Percentiles rank a stretch among this genome's conserved stretches.
These are phyloP conservation scores for Listronotus bonariensis DNA, from an alignment of 1,140 invertebrate genomes.

Conservation along the genomic window DNA sequence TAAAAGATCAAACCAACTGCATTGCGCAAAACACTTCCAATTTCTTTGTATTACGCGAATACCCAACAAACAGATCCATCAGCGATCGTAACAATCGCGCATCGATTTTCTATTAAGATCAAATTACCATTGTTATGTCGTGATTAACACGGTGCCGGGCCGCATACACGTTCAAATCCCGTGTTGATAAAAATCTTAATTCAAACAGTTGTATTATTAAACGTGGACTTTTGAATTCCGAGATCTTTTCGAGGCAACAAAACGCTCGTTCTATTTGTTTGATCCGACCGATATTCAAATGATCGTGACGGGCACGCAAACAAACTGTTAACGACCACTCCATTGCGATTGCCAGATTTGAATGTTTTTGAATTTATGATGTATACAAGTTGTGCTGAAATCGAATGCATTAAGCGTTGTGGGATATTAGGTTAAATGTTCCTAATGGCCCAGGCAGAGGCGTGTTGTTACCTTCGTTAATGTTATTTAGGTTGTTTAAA, in stretches of 20 bases:
- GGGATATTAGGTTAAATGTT: slow-evolving; percentile 3
- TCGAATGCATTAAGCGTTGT: neutral
- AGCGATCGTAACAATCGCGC: slow-evolving; percentile 2
- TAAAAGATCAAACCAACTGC: slow-evolving; percentile 1
- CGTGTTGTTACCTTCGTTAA: neutral
- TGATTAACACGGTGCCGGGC: slow-evolving; percentile 18
- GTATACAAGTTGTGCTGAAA: neutral
- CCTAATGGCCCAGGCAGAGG: neutral
- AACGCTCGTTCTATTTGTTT: slow-evolving; percentile 45
- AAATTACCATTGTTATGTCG: slow-evolving; percentile 33
- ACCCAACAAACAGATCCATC: slow-evolving; percentile 2
- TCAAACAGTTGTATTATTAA: slow-evolving; percentile 37
- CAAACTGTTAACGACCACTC: slow-evolving; percentile 41
- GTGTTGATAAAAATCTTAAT: slow-evolving; percentile 38
- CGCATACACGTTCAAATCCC: slow-evolving; percentile 16
- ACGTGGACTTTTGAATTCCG: slow-evolving; percentile 34
- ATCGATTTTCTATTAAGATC: slow-evolving; percentile 37
- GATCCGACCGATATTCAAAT: slow-evolving; percentile 46
- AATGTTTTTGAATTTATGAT: slow-evolving; percentile 7
- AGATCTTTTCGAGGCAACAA: slow-evolving; percentile 40
- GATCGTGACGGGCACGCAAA: slow-evolving; percentile 41
- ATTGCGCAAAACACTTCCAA: slow-evolving; percentile 1
- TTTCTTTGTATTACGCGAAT: neutral
- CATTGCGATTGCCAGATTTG: slow-evolving; percentile 4
- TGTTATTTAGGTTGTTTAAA: too few species aligned